These are phyloP conservation scores for Pseudobourletiella spinata DNA, from an alignment of 1,140 invertebrate genomes.

Conservation along the genomic window DNA sequence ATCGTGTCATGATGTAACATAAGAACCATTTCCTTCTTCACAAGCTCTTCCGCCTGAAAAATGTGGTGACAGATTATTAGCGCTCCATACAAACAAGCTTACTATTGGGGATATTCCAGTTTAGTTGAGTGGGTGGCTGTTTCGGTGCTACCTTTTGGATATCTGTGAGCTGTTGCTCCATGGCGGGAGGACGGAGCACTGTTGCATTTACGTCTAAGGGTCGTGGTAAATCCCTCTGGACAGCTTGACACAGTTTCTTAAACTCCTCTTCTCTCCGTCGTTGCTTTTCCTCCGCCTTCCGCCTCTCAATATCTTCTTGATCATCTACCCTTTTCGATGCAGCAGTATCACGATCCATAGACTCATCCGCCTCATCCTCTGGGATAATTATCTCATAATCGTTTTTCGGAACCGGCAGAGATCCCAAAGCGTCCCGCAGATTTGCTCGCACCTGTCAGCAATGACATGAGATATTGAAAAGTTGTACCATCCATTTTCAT, in stretches of 20 bases:
- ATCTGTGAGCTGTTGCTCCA: conserved; percentile 47
- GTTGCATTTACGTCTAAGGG: conserved; percentile 77
- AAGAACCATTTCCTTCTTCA: conserved; percentile 93
- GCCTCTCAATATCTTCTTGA: conserved; percentile 81
- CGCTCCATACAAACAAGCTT: not conserved
- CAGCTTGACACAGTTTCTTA: conserved; percentile 70
- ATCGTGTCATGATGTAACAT: conserved; percentile 86
- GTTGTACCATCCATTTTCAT: not conserved
- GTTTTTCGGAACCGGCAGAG: conserved; percentile 82
- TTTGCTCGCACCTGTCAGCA: conserved; percentile 56
- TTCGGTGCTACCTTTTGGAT: too few species aligned
- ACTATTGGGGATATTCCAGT: too few species aligned
- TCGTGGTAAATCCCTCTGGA: conserved; percentile 80
- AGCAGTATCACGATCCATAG: conserved; percentile 41
- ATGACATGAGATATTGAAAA: not conserved
- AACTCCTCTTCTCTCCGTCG: conserved; percentile 59
- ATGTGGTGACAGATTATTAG: not conserved
- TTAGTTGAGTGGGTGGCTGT: too few species aligned
- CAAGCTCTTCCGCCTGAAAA: conserved; percentile 80
- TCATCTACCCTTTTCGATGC: conserved; percentile 55
- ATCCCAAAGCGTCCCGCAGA: conserved; percentile 62
- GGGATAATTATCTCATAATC: conserved; percentile 98
- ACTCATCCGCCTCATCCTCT: conserved; percentile 57
- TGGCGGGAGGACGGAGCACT: conserved; percentile 62
- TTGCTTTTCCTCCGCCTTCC: conserved; percentile 52